These are phyloP conservation scores for Gymnoscelis rufifasciata DNA, from an alignment of 2,888 invertebrate genomes.

Conservation along the genomic window DNA sequence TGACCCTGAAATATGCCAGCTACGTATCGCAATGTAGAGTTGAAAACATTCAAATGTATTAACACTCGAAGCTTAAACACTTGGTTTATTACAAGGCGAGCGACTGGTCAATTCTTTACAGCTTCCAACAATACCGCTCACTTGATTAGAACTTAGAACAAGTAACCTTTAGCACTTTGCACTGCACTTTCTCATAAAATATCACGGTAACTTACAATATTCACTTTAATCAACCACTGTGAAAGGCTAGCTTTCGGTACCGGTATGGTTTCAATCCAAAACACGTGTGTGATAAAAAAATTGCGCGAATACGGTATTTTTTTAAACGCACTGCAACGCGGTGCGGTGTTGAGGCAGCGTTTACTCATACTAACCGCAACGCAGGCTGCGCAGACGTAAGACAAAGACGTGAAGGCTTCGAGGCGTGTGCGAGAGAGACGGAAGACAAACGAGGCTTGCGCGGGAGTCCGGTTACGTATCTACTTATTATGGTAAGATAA, in stretches of 20 bases:
- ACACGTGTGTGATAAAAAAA: slow-evolving; percentile 7
- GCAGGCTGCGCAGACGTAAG: slow-evolving; percentile 62
- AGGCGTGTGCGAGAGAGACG: slow-evolving; percentile 52
- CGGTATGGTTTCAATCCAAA: slow-evolving; percentile 15
- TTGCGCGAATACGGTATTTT: slow-evolving; percentile 22
- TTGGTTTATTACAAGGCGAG: slow-evolving; percentile 62
- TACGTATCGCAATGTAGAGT: slow-evolving; percentile 52
- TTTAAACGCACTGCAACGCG: slow-evolving; percentile 52
- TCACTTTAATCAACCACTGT: slow-evolving; percentile 11
- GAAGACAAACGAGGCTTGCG: slow-evolving; percentile 50
- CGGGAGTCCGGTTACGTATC: slow-evolving; percentile 73
- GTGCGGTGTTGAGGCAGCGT: slow-evolving; percentile 59
- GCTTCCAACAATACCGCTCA: slow-evolving; percentile 62
- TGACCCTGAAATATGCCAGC: slow-evolving; percentile 52
- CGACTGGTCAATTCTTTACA: slow-evolving; percentile 55
- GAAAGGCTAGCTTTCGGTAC: slow-evolving; percentile 14
- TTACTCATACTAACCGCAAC: slow-evolving; percentile 50
- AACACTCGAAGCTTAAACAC: slow-evolving; percentile 39
- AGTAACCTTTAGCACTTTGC: slow-evolving; percentile 60
- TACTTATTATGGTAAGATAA: slow-evolving; percentile 55
- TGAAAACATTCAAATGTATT: slow-evolving; percentile 62
- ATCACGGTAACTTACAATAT: slow-evolving; percentile 10
- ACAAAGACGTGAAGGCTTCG: slow-evolving; percentile 66
- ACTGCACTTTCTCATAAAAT: slow-evolving; percentile 37
- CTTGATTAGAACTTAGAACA: slow-evolving; percentile 56